phyloP scores from a whole-genome alignment of 2,113 vertebrate genomes.

The Ellobius talpinus region DNA sequence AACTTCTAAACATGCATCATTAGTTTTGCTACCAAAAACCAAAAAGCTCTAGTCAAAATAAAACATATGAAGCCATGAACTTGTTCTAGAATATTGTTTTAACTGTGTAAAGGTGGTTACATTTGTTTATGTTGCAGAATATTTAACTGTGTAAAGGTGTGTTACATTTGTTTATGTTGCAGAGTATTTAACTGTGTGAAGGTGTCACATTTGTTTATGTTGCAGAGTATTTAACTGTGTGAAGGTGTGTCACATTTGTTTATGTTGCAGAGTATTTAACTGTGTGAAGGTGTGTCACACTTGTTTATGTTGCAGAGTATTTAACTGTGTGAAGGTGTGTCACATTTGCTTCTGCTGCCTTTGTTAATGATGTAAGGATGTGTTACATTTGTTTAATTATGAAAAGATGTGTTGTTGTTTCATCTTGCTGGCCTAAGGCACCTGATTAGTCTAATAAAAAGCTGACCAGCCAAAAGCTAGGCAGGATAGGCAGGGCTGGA shows the following conservation, averaged over 20 bases:
- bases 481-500: not conserved
- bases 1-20: slow-evolving; percentile 21
- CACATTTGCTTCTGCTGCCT: not conserved
- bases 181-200: too few species aligned
- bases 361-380: not conserved
- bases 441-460: not conserved
- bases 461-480: too few species aligned
- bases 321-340: not conserved
- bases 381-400: not conserved
- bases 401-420: not conserved
- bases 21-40: slow-evolving; percentile 35
- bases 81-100: not conserved
- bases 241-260: not conserved
- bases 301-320: not conserved
- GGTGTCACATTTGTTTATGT: too few species aligned
- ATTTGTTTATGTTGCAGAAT: not conserved
- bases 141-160: too few species aligned
- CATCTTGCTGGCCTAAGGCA: not conserved
- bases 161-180: too few species aligned
- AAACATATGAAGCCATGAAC: not conserved
- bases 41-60: slow-evolving; percentile 21
- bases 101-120: not conserved
- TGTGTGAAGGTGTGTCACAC: not conserved
- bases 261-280: not conserved
- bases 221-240: not conserved